A percentile compares a stretch with the other conserved stretches of the same genome.
Conservation (phyloP, 1,140 invertebrate species). For the Drosophila athabasca region DNA sequence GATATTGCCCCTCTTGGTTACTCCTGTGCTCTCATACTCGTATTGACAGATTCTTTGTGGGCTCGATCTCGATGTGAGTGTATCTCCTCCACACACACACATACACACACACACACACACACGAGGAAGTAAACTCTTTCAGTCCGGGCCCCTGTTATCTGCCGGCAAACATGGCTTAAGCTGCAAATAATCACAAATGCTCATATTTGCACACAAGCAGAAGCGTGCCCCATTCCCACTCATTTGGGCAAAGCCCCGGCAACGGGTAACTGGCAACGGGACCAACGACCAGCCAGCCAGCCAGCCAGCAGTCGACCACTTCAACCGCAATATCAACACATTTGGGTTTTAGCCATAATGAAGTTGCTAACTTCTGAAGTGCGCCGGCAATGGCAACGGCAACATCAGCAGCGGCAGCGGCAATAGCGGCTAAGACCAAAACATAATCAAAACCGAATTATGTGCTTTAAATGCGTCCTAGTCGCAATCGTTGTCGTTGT, state of each 20-base stretch:
- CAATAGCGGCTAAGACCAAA: conserved; percentile 63
- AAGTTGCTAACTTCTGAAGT: conserved; percentile 77
- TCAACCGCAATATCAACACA: conserved; percentile 79
- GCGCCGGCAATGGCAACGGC: neutral
- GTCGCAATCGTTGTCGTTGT: conserved; percentile 22
- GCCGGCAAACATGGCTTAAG: conserved; percentile 62
- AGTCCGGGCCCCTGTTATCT: conserved; percentile 35
- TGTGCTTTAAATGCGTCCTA: conserved; percentile 78
- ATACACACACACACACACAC: neutral
- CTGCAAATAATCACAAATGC: conserved; percentile 71
- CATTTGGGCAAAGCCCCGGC: conserved; percentile 54
- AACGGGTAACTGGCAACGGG: neutral
- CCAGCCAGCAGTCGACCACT: conserved; percentile 21
- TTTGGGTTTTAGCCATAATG: conserved; percentile 81
- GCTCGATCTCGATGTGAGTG: conserved; percentile 2
- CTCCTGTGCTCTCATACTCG: neutral
- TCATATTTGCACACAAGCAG: conserved; percentile 62
- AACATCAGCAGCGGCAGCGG: conserved; percentile 16
- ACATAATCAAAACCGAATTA: conserved; percentile 83
- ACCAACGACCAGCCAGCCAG: neutral
- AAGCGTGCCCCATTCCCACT: conserved; percentile 51
- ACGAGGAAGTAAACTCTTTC: conserved; percentile 40
- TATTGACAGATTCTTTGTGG: conserved; percentile 32
- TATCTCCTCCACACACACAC: too few species aligned
- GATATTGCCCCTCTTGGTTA: conserved; percentile 9